Evolutionary conservation across 2,797 vertebrate genomes (phyloP).

Genomic region (Hylomyscus alleni): DNA sequence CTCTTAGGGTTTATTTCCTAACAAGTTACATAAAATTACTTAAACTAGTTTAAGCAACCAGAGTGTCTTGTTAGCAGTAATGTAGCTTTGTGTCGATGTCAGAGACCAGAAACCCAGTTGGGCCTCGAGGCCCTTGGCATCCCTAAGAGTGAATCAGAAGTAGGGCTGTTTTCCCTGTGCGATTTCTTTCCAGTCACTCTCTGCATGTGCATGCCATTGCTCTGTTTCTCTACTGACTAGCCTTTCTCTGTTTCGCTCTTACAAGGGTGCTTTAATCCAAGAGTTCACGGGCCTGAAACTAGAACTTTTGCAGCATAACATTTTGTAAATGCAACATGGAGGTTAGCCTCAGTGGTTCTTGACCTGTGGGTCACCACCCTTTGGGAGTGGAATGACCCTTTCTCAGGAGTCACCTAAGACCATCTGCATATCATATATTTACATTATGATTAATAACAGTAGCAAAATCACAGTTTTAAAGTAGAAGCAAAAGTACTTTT

Average conservation of each 20-base stretch:
- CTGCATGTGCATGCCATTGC: background rate
- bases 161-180: background rate
- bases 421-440: background rate
- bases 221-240: conserved; percentile 51
- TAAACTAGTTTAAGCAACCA: conserved; percentile 57
- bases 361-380: too few relatives aligned
- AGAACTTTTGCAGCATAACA: background rate
- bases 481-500: background rate
- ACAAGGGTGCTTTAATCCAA: conserved; percentile 41
- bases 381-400: too few relatives aligned
- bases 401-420: background rate
- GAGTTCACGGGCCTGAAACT: conserved; percentile 38
- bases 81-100: conserved; percentile 32
- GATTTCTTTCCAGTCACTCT: conserved; percentile 34
- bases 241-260: conserved; percentile 59
- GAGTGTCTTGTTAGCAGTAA: conserved; percentile 18
- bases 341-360: background rate
- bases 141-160: background rate
- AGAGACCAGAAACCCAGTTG: background rate
- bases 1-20: conserved; percentile 48
- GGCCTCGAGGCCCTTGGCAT: background rate
- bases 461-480: background rate
- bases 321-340: conserved; percentile 17
- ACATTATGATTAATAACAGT: background rate
- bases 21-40: conserved; percentile 44